Percentiles rank a stretch among this genome's conserved stretches.
Evolutionary conservation across 2,113 vertebrate genomes (phyloP).

Genomic region (Datnioides undecimradiatus): DNA sequence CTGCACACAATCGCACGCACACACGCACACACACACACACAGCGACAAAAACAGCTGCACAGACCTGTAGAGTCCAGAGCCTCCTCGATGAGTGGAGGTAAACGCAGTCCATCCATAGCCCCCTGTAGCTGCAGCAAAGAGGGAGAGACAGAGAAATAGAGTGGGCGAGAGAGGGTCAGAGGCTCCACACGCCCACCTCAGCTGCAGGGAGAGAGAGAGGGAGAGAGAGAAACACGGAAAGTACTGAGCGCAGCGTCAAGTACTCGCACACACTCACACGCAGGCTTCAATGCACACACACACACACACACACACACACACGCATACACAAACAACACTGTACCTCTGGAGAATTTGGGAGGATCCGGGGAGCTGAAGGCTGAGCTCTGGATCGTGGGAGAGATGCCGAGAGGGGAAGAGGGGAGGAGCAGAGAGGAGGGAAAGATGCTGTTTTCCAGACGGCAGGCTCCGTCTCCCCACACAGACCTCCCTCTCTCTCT

Average conservation of each 20-base stretch:
- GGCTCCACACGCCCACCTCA: slow-evolving; percentile 79
- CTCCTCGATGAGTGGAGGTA: slow-evolving; percentile 85
- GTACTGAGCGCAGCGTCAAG: slow-evolving; percentile 51
- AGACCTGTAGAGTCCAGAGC: slow-evolving; percentile 83
- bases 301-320: slow-evolving; percentile 14
- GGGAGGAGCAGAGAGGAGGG: slow-evolving; percentile 68
- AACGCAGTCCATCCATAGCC: slow-evolving; percentile 83
- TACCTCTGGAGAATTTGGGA: slow-evolving; percentile 69
- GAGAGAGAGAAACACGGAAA: slow-evolving; percentile 52
- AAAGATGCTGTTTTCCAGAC: slow-evolving; percentile 75
- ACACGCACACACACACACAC: slow-evolving; percentile 30
- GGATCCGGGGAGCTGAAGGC: slow-evolving; percentile 72
- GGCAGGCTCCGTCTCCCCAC: slow-evolving; percentile 46
- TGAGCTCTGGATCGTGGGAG: slow-evolving; percentile 77
- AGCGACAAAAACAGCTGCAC: slow-evolving; percentile 56
- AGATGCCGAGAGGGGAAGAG: slow-evolving; percentile 70
- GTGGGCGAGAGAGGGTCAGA: slow-evolving; percentile 79
- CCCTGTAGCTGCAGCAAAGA: slow-evolving; percentile 68
- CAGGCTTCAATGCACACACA: slow-evolving; percentile 9
- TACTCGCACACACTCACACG: not conserved
- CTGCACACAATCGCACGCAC: slow-evolving; percentile 18
- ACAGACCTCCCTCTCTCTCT: slow-evolving; percentile 25
- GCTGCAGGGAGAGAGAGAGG: slow-evolving; percentile 54
- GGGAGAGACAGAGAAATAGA: slow-evolving; percentile 55
- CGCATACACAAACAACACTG: slow-evolving; percentile 38